A percentile compares a stretch with the other conserved stretches of the same genome.
Conservation (phyloP, 2,113 vertebrate genomes). For the Irena cyanogastra region DNA sequence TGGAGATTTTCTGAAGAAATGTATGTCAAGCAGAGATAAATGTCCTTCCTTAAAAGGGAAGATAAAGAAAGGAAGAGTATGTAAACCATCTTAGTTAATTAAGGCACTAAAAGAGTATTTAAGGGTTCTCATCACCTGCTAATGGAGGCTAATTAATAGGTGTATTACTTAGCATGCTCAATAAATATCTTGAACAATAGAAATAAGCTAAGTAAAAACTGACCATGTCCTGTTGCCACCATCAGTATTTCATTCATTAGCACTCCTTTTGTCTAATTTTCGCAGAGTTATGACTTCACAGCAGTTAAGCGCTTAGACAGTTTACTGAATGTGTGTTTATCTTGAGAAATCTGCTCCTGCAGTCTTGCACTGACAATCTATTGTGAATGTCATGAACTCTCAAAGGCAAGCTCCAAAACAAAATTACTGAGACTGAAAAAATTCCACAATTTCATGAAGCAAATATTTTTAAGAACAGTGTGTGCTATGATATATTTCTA, state of each 20-base stretch:
- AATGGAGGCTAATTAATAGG: slow-evolving; percentile 14
- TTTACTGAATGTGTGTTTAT: neutral
- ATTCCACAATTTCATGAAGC: neutral
- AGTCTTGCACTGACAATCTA: neutral
- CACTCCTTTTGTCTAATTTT: neutral
- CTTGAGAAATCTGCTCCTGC: neutral
- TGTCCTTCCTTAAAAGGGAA: neutral
- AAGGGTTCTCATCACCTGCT: neutral
- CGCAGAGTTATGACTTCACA: neutral
- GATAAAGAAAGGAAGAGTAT: neutral
- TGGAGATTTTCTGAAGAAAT: slow-evolving; percentile 21
- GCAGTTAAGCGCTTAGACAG: neutral
- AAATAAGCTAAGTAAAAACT: slow-evolving; percentile 4
- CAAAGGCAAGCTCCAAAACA: neutral
- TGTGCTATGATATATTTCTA: neutral
- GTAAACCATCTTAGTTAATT: neutral
- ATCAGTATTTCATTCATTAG: neutral
- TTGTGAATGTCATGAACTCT: neutral
- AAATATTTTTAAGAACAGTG: neutral
- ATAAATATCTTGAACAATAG: neutral
- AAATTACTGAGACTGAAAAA: neutral
- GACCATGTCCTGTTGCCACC: neutral
- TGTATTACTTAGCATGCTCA: neutral
- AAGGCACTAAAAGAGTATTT: slow-evolving; percentile 2
- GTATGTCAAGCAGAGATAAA: slow-evolving; percentile 42